Base-by-base conservation (phyloP, 2,797 vertebrate species). In the Pempheris klunzingeri region DNA sequence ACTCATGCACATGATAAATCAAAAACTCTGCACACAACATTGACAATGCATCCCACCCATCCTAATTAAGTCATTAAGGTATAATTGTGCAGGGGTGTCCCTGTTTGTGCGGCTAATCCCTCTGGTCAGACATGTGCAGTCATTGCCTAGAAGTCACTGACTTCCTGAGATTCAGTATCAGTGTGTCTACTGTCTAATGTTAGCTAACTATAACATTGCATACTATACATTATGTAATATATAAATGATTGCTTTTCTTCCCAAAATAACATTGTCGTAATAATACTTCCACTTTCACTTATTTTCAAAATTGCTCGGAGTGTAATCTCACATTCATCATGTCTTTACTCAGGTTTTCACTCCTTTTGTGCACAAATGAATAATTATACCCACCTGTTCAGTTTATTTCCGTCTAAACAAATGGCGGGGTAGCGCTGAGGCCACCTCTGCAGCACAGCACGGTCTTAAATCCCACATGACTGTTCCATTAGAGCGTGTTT, bases 401-500 rank as follows among this genome's bases (percentile, higher is more conserved):
- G 32, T n/a, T 62, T 15, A 26, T 55, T 71, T 6, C 32, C 5
- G 11, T 11, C 63, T 32, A 58, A 20, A 20, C 36, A 15, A 39
- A 20, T 58, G 62, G 2, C 41, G 18, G 11, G 4, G 15, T 54
- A 28, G 44, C 36, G 47, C 30, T 32, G 20, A 54, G 22, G 46
- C 47, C 59, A 24, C 24, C 5, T 69, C 34, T 53, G 20, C 78
- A 61, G 63, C 28, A 15, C 17, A 20, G 26, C n/a, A 62, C 7
- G 55, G 67, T 38, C 32, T 81, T 36, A 55, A 63, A 67, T 77
- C 52, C 26, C 26, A 36, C 34, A 54, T 18, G 54, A 24, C 13
- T 54, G 18, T 63, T 72, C 65, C 70, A 80, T 76, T 63, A 64
- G 69, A 60, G 47, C 57, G 41, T 22, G 18, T 73, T 73, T 78